Evolutionary conservation across 2,797 vertebrate genomes (phyloP), one percentile per base, ranked within the genome.

Genomic region (Phrynocephalus forsythii): DNA sequence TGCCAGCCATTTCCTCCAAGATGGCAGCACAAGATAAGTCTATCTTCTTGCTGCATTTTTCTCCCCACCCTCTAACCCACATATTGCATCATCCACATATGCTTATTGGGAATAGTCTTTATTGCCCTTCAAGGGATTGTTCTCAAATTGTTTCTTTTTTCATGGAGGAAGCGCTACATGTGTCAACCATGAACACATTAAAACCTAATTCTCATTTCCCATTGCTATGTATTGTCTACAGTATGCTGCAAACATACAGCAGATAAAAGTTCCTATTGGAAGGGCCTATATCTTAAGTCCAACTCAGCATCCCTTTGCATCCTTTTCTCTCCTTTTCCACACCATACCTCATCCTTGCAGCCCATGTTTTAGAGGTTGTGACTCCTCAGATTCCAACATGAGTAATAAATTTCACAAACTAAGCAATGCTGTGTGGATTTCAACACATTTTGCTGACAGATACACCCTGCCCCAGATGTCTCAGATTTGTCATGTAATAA

Each of bases 401-500:
- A 33, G n/a, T 26, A 84, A 73, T 73, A 73, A 60, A 84, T 73
- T 75, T 60, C 22, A 56, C n/a, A 60, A 52, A 84, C 16, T 75
- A 5, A 83, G 24, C 18, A 72, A 63, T 11, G 22, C 16, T 75
- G 50, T 82, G 81, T 84, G 22, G 28, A 60, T 75, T 75, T 75
- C 71, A 38, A 67, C 28, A 9, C 30, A 33, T 84, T 63, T 63
- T 84, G 6, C 22, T 38, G 60, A 75, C n/a, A 75, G 52, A 16
- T 18, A 33, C 69, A 44, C 24, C 69, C 56, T 33, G 83, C 67
- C 5, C 44, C 50, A 16, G 28, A 50, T 18, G 9, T 63, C 22
- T 63, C 83, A 28, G 71, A 84, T 84, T 83, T 84, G 30, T 56
- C 5, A 26, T 68, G 77, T 85, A 68, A 78, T 78, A 78, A 85